Evolutionary conservation across 2,113 vertebrate genomes (phyloP), one percentile per base, ranked within the genome.

Genomic region (Gila orcuttii): DNA sequence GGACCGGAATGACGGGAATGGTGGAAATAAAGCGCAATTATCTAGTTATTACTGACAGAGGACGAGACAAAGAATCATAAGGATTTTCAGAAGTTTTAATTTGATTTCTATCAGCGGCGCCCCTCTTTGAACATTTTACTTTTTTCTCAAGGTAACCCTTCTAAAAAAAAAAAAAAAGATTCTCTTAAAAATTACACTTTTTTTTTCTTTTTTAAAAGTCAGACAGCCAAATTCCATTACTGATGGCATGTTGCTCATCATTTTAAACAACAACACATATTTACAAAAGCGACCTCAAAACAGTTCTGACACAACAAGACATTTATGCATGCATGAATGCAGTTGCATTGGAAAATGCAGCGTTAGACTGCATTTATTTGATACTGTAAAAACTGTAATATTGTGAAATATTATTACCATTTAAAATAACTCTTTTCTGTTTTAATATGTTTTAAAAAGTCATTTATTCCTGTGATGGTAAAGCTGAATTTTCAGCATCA

Each of bases 11-110:
- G 93, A 93, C 83, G 90, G 91, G 91, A 91, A 91, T 91, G 91
- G 90, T 91, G 90, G 93, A 95, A 95, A 95, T 95, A 94, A 95
- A 95, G 94, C 93, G 93, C 94, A 96, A 96, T 96, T 95, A 96
- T 94, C 93, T 91, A 93, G 93, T 95, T 95, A 96, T 95, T 95
- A 96, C 93, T 90, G 89, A 89, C 91, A 90, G 84, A 88, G 89
- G 84, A 87, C 88, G 90, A 89, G 86, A 91, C 90, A 92, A 91
- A 93, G 91, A 90, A 91, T 66, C 79, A 81, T 62, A 91, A 50
- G 85, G 93, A 94, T 92, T 91, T 94, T 93, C 91, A 92, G 88
- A 92, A 93, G 92, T 92, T 88, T 94, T 95, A 93, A 94, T 96
- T 94, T 95, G 93, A 96, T 94, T 95, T 93, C 92, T 94, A 93